Percentiles rank a stretch among this genome's conserved stretches.
These are phyloP conservation scores for Melolontha melolontha DNA, from an alignment of 2,888 invertebrate species.

Conservation along the genomic window DNA sequence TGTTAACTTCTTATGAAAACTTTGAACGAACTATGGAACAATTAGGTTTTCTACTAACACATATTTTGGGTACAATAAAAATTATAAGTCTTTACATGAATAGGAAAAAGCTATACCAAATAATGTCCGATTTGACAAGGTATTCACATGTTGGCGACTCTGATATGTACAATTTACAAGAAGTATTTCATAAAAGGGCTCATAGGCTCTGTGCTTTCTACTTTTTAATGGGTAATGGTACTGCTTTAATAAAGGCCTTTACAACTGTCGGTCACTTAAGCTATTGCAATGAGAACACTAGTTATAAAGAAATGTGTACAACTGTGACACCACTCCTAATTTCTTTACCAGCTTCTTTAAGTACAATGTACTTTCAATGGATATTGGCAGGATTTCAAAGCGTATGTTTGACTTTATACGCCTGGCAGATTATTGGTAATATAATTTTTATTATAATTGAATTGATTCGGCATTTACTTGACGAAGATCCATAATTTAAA, in stretches of 20 bases:
- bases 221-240: conserved; percentile 23
- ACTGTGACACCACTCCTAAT: conserved; percentile 15
- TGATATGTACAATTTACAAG: background rate
- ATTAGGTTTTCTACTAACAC: conserved; percentile 20
- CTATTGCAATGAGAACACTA: background rate
- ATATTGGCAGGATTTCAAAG: conserved; percentile 12
- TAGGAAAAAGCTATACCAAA: background rate
- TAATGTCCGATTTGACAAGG: conserved; percentile 3
- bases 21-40: conserved; percentile 13
- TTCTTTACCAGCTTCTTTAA: background rate
- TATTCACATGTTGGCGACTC: background rate
- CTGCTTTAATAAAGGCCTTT: background rate
- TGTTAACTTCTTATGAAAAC: conserved; percentile 8
- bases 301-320: conserved; percentile 13
- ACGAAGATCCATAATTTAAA: too few species aligned
- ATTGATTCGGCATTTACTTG: too few species aligned
- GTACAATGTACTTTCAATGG: background rate
- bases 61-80: conserved; percentile 10
- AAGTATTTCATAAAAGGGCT: background rate
- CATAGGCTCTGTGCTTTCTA: conserved; percentile 10
- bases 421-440: conserved; percentile 25
- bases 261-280: background rate
- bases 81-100: conserved; percentile 20
- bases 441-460: too few species aligned
- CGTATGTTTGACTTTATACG: conserved; percentile 13